Percentiles rank a stretch among this genome's conserved stretches.
Conservation (phyloP, 2,888 invertebrate species). For the Trissolcus brochymenae region DNA sequence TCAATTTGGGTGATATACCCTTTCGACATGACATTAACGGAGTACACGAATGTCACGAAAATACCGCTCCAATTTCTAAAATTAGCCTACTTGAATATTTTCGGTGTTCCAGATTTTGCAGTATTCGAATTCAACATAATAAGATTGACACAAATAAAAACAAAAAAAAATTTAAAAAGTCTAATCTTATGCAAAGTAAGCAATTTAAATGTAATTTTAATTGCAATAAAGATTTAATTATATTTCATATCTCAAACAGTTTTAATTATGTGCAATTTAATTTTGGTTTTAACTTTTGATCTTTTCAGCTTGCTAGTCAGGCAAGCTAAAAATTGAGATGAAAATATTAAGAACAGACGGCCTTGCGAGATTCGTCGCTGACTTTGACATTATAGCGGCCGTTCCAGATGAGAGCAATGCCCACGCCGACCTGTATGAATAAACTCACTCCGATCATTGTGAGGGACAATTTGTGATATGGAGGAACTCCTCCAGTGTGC, state of each 20-base stretch:
- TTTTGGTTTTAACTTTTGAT: too few species aligned
- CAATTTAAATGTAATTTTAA: too few species aligned
- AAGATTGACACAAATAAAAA: too few species aligned
- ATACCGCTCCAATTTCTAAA: conserved; percentile 1
- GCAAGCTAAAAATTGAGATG: conserved; percentile 91
- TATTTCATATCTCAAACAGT: too few species aligned
- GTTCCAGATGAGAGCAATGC: conserved; percentile 89
- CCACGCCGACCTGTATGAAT: conserved; percentile 87
- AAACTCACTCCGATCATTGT: conserved; percentile 86
- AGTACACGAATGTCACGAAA: conserved; percentile 23
- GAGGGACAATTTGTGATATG: conserved; percentile 87
- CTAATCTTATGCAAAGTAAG: too few species aligned
- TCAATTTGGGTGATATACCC: conserved; percentile 30
- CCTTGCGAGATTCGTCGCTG: conserved; percentile 84
- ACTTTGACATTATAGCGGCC: conserved; percentile 88
- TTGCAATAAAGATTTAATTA: too few species aligned
- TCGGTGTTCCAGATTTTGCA: too few species aligned
- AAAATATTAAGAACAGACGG: conserved; percentile 93
- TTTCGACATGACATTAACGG: conserved; percentile 25
- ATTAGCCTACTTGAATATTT: too few species aligned
- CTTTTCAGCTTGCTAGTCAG: conserved; percentile 65
- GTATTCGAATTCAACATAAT: too few species aligned
- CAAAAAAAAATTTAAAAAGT: too few species aligned
- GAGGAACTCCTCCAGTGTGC: conserved; percentile 83
- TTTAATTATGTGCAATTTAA: too few species aligned